phyloP scores from a whole-genome alignment of 2,888 invertebrate genomes.

The Calliscelio sp. region DNA sequence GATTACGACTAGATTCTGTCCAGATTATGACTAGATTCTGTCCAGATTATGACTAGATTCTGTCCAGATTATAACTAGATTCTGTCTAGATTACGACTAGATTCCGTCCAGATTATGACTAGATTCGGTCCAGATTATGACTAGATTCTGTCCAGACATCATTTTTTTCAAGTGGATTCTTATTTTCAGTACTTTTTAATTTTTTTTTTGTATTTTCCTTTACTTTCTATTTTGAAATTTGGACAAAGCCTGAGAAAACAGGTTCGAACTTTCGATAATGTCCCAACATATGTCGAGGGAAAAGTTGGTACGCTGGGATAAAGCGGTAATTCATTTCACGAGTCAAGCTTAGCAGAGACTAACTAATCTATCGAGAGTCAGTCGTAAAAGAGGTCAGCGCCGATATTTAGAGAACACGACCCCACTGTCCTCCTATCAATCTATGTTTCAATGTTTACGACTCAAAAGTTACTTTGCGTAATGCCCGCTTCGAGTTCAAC shows the following conservation, averaged over 20 bases:
- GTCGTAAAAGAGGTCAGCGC: slow-evolving; percentile 74
- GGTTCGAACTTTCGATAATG: slow-evolving; percentile 50
- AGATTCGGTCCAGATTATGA: no score
- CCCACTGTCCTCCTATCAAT: slow-evolving; percentile 79
- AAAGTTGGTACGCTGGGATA: slow-evolving; percentile 48
- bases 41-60: no score
- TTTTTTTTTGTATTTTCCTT: no score
- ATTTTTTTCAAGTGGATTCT: no score
- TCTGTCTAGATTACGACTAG: no score
- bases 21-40: no score
- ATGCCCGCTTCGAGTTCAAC: slow-evolving; percentile 81
- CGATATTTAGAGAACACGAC: slow-evolving; percentile 79
- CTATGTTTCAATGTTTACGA: slow-evolving; percentile 84
- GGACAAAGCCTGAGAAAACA: slow-evolving; percentile 38
- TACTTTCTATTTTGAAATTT: slow-evolving; percentile 38
- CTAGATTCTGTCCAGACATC: no score
- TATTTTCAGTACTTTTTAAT: no score
- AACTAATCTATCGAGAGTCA: slow-evolving; percentile 73
- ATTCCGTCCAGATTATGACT: no score
- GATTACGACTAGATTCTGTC: no score
- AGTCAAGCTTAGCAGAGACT: slow-evolving; percentile 52
- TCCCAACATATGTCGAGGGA: slow-evolving; percentile 38
- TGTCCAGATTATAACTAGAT: no score
- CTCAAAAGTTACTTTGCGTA: slow-evolving; percentile 81
- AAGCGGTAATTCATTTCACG: slow-evolving; percentile 65